Evolutionary conservation across 2,113 vertebrate genomes (phyloP), one percentile per base, ranked within the genome.

Genomic region (Equus quagga): DNA sequence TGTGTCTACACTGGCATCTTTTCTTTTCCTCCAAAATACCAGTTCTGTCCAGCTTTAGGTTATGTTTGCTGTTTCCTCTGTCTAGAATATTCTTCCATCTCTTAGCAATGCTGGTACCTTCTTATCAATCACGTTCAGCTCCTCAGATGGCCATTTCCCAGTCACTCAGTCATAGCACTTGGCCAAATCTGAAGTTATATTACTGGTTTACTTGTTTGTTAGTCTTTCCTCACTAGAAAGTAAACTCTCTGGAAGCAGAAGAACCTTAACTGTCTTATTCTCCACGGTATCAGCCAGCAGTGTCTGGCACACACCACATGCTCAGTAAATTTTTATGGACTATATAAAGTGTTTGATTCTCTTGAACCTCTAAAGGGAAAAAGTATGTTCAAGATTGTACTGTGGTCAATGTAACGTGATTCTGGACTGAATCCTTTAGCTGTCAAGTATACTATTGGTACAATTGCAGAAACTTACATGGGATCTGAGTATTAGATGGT

Each of bases 351-450:
- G 7, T 67, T 94, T 87, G 69, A 82, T 93, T 91, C 36, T 70
- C 90, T 91, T 76, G 62, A 93, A 93, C 24, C 79, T 95, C 14
- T 73, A 36, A 91, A 95, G 70, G 70, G 62, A 51, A 95, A 91
- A 91, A 21, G 2, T 78, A n/a, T 4, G 14, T 76, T 91, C 78
- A 78, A 90, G 15, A 83, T 65, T 60, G 17, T 49, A n/a, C 72
- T 76, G 33, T 93, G 51, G 5, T 73, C n/a, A 44, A 2, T 73
- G 46, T 88, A 94, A 58, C 28, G 8, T 64, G n/a, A 69, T 94
- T 94, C 58, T 69, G 78, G 49, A 73, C 14, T 65, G 62, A n/a
- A 5, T 73, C 67, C 31, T 72, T 83, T 92, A 89, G 8, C 8
- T 94, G 18, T 73, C 8, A 84, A 82, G 76, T 70, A 62, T 6